These are phyloP conservation scores for Phthorimaea operculella DNA, from an alignment of 1,140 invertebrate species.

Conservation along the genomic window DNA sequence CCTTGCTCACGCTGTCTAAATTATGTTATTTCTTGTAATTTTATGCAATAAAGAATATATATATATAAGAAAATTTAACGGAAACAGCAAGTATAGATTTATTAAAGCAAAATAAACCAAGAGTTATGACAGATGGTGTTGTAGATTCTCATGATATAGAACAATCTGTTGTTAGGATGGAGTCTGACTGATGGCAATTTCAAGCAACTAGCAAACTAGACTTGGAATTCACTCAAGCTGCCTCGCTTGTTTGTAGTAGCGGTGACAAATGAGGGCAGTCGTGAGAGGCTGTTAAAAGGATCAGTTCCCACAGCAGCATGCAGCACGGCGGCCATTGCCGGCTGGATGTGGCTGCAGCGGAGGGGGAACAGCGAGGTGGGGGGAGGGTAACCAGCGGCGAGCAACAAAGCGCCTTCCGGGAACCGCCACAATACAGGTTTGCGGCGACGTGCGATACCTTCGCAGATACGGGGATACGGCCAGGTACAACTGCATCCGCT, in stretches of 20 bases:
- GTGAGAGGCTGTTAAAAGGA: neutral
- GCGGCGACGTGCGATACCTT: slow-evolving; percentile 63
- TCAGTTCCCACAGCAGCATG: slow-evolving; percentile 23
- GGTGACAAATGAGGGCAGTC: neutral
- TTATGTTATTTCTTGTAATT: no score
- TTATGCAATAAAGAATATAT: no score
- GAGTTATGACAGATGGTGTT: no score
- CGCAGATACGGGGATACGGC: slow-evolving; percentile 51
- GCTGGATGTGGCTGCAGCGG: slow-evolving; percentile 5
- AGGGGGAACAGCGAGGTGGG: slow-evolving; percentile 13
- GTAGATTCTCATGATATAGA: no score
- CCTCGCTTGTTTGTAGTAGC: neutral
- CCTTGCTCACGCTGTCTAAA: no score
- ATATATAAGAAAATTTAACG: no score
- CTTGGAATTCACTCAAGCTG: no score
- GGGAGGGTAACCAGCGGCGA: slow-evolving; percentile 37
- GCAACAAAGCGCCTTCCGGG: slow-evolving; percentile 62
- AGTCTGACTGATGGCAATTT: no score
- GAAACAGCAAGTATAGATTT: no score
- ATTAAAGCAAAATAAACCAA: no score
- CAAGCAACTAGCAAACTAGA: no score
- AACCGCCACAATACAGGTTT: slow-evolving; percentile 65
- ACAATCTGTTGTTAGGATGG: no score
- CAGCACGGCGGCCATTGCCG: slow-evolving; percentile 13
- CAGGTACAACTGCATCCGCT: slow-evolving; percentile 31